Evolutionary conservation across 2,797 vertebrate genomes (phyloP).

Genomic region (Gila robusta): DNA sequence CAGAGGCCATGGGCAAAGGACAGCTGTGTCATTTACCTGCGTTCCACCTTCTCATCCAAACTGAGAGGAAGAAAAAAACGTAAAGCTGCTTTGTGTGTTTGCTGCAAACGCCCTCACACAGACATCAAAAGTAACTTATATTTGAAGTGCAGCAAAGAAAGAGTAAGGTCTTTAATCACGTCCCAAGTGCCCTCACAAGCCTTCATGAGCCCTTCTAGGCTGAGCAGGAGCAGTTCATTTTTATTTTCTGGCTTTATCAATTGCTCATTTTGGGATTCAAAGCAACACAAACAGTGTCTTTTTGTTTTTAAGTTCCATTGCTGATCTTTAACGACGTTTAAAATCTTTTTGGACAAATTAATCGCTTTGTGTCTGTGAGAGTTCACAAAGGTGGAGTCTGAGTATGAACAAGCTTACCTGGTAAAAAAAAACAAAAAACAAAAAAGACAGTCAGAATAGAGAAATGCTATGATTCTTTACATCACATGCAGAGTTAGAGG

Average conservation of each 20-base stretch:
- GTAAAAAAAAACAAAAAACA: not conserved
- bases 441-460: not conserved
- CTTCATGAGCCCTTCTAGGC: conserved; percentile 35
- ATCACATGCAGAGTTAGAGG: not conserved
- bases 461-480: not conserved
- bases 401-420: conserved; percentile 8
- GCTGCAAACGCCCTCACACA: conserved; percentile 44
- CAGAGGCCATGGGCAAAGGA: conserved; percentile 81
- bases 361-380: conserved; percentile 7
- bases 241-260: conserved; percentile 37
- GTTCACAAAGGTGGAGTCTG: not conserved
- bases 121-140: conserved; percentile 63
- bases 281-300: conserved; percentile 6
- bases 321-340: conserved; percentile 50
- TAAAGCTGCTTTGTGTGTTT: conserved; percentile 24
- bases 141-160: conserved; percentile 50
- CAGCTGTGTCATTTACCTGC: conserved; percentile 82
- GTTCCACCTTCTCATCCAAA: conserved; percentile 36
- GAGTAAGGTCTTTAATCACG: conserved; percentile 60
- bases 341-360: conserved; percentile 41
- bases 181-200: conserved; percentile 60
- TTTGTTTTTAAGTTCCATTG: conserved; percentile 47
- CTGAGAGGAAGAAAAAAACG: conserved; percentile 8
- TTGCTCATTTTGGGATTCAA: conserved; percentile 41
- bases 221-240: conserved; percentile 35